These are phyloP conservation scores for Strix uralensis DNA, from an alignment of 2,113 vertebrate species.

Conservation along the genomic window DNA sequence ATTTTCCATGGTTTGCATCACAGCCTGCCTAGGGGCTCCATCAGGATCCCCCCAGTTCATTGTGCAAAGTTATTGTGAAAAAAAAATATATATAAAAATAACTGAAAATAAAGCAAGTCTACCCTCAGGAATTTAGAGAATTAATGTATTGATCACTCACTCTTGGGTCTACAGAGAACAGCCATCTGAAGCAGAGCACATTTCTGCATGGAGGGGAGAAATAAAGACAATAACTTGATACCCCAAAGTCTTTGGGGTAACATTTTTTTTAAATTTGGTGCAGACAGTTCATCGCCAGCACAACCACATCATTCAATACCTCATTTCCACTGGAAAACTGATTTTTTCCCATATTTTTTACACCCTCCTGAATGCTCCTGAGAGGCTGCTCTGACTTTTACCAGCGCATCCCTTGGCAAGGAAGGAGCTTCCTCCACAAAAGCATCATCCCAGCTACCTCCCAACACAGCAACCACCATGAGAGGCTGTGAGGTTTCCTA, in stretches of 20 bases:
- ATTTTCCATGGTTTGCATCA: neutral
- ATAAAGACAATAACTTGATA: neutral
- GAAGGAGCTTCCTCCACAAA: neutral
- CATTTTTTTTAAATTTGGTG: neutral
- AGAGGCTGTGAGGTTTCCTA: neutral
- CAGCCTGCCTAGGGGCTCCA: neutral
- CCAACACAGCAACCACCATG: neutral
- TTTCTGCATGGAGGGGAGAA: neutral
- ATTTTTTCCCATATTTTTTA: accelerated
- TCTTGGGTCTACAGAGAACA: accelerated
- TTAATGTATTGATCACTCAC: neutral
- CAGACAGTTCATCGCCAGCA: neutral
- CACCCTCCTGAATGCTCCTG: neutral
- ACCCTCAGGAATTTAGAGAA: neutral
- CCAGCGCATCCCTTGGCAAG: accelerated
- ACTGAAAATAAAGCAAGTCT: neutral
- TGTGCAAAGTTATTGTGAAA: neutral
- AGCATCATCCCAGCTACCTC: neutral
- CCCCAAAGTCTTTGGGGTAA: accelerated
- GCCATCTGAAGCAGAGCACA: accelerated
- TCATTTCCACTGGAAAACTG: neutral
- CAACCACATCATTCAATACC: neutral
- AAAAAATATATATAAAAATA: neutral
- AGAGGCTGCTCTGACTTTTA: neutral
- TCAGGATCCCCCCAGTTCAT: accelerated